phyloP scores from a whole-genome alignment of 2,888 invertebrate genomes.

The Bibio marci region DNA sequence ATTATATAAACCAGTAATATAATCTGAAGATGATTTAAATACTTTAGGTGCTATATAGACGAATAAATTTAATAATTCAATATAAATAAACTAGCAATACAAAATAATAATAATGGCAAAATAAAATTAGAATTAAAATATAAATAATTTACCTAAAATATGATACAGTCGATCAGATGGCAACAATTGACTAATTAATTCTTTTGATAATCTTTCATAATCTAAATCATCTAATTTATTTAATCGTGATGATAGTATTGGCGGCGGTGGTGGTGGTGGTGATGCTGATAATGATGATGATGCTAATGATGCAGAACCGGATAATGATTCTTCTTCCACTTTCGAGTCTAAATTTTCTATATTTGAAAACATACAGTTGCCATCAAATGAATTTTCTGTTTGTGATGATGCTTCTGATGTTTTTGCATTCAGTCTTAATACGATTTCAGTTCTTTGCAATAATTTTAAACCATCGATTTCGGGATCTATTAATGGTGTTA shows the following conservation, averaged over 20 bases:
- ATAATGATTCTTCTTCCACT: not conserved
- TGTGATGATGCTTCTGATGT: constrained; percentile 38
- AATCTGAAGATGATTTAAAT: constrained; percentile 24
- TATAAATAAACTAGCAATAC: not conserved
- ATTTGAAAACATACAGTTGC: constrained; percentile 12
- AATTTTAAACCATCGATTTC: constrained; percentile 31
- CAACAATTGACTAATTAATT: constrained; percentile 41
- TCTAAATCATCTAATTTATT: constrained; percentile 60
- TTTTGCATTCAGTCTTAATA: constrained; percentile 40
- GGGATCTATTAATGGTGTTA: too few species aligned
- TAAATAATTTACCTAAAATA: constrained; percentile 34
- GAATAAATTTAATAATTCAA: not conserved
- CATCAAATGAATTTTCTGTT: constrained; percentile 30
- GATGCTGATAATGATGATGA: too few species aligned
- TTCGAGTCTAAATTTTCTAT: too few species aligned
- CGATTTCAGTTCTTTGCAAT: constrained; percentile 44
- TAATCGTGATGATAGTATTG: constrained; percentile 30
- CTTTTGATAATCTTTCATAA: constrained; percentile 51
- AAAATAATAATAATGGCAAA: not conserved
- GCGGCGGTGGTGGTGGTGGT: constrained; percentile 12
- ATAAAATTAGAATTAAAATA: not conserved
- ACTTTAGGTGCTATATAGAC: constrained; percentile 19
- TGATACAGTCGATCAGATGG: constrained; percentile 48
- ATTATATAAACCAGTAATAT: constrained; percentile 26
- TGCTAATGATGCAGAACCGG: not conserved